Percentiles rank a stretch among this genome's conserved stretches.
Conservation (phyloP, 1,140 invertebrate genomes). For the Brachionus rotundiformis region DNA sequence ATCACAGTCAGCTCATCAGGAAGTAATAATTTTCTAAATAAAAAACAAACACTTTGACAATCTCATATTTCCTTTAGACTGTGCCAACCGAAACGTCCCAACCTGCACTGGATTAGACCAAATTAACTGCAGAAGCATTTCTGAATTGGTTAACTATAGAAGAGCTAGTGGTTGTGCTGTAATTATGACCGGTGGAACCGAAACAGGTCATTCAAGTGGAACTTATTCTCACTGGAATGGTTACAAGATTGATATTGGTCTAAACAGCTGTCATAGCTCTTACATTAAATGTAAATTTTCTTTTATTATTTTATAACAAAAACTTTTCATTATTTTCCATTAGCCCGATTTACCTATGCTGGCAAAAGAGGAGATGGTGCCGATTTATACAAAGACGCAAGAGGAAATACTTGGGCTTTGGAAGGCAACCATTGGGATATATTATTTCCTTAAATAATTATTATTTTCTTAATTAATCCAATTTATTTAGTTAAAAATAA, state of each 20-base stretch:
- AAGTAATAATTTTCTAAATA: background rate
- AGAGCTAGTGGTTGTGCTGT: slow-evolving; percentile 20
- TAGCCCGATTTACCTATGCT: slow-evolving; percentile 17
- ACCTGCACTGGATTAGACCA: slow-evolving; percentile 40
- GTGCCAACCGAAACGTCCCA: background rate
- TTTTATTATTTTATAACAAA: background rate
- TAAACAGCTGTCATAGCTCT: slow-evolving; percentile 9
- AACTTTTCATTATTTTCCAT: background rate
- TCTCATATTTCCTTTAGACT: background rate
- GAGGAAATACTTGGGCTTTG: slow-evolving; percentile 27
- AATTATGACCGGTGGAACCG: slow-evolving; percentile 21
- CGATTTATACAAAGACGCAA: slow-evolving; percentile 1
- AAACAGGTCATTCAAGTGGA: slow-evolving; percentile 44
- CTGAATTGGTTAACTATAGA: slow-evolving; percentile 3
- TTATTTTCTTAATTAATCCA: too few relatives aligned
- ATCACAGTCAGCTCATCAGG: slow-evolving; percentile 35
- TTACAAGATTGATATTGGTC: slow-evolving; percentile 48
- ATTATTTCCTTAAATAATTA: slow-evolving; percentile 40
- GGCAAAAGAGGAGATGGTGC: slow-evolving; percentile 48
- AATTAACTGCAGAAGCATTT: slow-evolving; percentile 25
- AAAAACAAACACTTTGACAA: background rate
- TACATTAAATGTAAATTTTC: slow-evolving; percentile 23
- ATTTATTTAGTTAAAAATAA: too few relatives aligned
- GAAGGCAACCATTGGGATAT: slow-evolving; percentile 52
- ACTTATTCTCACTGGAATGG: slow-evolving; percentile 42